Evolutionary conservation across 2,797 vertebrate genomes (phyloP), one percentile per base, ranked within the genome.

Genomic region (Anabacerthia variegaticeps): DNA sequence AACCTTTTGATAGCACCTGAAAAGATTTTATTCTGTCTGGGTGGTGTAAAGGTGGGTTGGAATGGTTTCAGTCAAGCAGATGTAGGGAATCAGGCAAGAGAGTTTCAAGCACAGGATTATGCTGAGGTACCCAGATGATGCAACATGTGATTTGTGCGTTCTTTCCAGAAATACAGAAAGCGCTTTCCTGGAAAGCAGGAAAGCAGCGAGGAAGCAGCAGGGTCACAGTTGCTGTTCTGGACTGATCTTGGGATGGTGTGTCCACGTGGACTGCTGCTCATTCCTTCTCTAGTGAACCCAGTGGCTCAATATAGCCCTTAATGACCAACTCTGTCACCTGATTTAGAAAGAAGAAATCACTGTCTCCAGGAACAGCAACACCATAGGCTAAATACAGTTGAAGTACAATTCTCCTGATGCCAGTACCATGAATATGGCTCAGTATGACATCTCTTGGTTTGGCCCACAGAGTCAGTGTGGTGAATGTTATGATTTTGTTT

Each of bases 271-370:
- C 26, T 49, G 48, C 34, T 37, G 92, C 62, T 81, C 63, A 72
- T 10, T 91, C n/a, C 26, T 85, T 79, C 58, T 68, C 20, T 22
- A 75, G 43, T 8, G 32, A 89, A 69, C 15, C 32, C 55, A 74
- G 27, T 30, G 43, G 59, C 66, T 71, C 77, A 79, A 52, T 74
- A 91, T 94, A 96, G 55, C 22, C 20, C 68, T 85, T 89, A 87
- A 80, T 2, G 9, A 85, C 63, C 78, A 63, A 37, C 79, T 77
- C 55, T 30, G 41, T 44, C 76, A 92, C 77, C 43, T 81, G 59
- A 90, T 68, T 91, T 83, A 87, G 93, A 94, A 82, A 85, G 89
- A 55, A 89, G 51, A 85, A 89, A 85, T 93, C 83, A 71, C 36
- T 55, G 67, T 49, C 73, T 86, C 83, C 66, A 71, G 79, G 66